Conservation (phyloP, 2,888 invertebrate species). For the Eristalis pertinax region DNA sequence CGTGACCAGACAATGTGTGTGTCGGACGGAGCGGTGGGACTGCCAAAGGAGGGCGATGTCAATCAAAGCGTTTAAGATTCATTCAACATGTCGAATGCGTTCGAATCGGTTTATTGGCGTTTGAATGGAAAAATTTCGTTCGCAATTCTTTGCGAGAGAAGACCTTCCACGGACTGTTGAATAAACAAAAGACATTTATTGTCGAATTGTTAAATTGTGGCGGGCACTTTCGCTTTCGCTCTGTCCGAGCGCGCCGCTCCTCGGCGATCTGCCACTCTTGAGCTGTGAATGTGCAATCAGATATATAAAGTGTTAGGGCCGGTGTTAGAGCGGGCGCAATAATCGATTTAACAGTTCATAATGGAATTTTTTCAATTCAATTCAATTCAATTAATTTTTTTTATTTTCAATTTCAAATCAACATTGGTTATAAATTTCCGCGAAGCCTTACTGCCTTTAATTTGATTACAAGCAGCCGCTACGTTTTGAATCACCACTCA, state of each 20-base stretch:
- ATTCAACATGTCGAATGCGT: conserved; percentile 38
- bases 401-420: no score
- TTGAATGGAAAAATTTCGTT: not conserved
- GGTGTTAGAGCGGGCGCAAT: not conserved
- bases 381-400: no score
- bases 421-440: no score
- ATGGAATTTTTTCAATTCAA: no score
- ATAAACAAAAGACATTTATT: not conserved
- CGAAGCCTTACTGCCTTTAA: no score
- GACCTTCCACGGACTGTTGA: not conserved
- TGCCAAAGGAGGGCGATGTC: conserved; percentile 4
- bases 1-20: conserved; percentile 1
- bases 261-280: not conserved
- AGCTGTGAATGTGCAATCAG: not conserved
- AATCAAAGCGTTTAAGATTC: conserved; percentile 31
- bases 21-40: not conserved
- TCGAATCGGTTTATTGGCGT: not conserved
- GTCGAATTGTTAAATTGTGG: not conserved
- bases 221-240: conserved; percentile 19
- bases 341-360: conserved; percentile 17
- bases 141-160: not conserved
- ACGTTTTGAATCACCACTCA: not conserved
- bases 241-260: not conserved
- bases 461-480: conserved; percentile 4
- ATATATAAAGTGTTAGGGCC: no score